phyloP scores from a whole-genome alignment of 1,140 invertebrate genomes.

The Palaemon carinicauda region DNA sequence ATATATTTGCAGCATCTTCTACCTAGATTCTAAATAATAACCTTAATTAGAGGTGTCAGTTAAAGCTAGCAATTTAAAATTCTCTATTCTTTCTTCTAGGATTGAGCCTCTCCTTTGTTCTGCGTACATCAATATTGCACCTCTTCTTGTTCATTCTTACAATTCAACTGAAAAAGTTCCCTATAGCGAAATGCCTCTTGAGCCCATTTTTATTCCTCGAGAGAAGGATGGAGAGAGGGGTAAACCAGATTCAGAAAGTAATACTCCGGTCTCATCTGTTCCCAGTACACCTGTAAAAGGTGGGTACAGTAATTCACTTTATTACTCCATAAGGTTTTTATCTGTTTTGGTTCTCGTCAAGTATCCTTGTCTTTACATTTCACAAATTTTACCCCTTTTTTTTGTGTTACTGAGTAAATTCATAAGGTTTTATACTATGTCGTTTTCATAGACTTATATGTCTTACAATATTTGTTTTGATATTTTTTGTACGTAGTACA shows the following conservation, averaged over 20 bases:
- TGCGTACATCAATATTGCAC: constrained; percentile 74
- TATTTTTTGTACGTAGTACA: too few species aligned
- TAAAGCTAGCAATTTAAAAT: background rate
- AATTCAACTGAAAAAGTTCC: constrained; percentile 66
- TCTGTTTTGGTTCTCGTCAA: too few species aligned
- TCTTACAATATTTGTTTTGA: too few species aligned
- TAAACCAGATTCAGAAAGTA: constrained; percentile 13
- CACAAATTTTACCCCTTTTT: too few species aligned
- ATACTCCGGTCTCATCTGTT: constrained; percentile 57
- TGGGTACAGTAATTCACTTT: background rate
- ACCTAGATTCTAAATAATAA: too few species aligned
- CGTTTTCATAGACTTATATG: too few species aligned
- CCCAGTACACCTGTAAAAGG: constrained; percentile 50
- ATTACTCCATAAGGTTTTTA: too few species aligned
- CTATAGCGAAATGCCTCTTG: constrained; percentile 66
- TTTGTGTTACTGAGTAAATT: too few species aligned
- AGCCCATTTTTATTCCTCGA: constrained; percentile 61
- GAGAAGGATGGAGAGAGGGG: constrained; percentile 27
- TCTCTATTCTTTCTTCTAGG: constrained; percentile 12
- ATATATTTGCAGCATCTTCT: too few species aligned
- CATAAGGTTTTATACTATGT: too few species aligned
- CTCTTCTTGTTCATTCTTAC: constrained; percentile 74
- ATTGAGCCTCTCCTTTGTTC: constrained; percentile 78
- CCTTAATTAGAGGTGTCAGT: too few species aligned
- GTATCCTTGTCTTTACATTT: too few species aligned